Base-by-base conservation (phyloP, 2,888 invertebrate genomes). In the Subacronicta megacephala region DNA sequence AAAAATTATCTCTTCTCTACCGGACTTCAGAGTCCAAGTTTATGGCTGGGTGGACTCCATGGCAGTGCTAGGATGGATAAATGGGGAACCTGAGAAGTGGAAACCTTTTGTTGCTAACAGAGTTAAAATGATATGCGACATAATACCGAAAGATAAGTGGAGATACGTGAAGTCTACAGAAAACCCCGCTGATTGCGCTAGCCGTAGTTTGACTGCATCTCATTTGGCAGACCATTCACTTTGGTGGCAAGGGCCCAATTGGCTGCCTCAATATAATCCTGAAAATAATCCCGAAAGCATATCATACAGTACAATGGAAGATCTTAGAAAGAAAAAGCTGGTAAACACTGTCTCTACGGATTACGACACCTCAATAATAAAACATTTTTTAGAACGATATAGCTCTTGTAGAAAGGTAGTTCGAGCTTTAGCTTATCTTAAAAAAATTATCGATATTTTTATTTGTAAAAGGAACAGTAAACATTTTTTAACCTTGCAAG, bases 121-220 rank as follows among this genome's bases (percentile, higher is more conserved):
- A 37, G 38, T 38, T 6, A 43, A 10, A 18, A 40, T 31, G n/a
- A n/a, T n/a, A n/a, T 18, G 17, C 10, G 46, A 16, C 12, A 35
- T 51, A 3, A 51, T 51, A 7, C 42, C 51, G 5, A 16, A 18
- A 16, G 7, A 26, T 12, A 5, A 23, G 6, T 50, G 50, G 50
- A 17, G 41, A 3, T 50, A 50, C 10, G 35, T 50, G 0, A 50
- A 50, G n/a, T 50, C 50, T 3, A 23, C 33, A 10, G 41, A 50
- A 33, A 50, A 50, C 20, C 50, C 50, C 20, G 50, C 50, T 6
- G 50, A 50, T 20, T 50, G 50, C 16, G 50, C 50, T 5, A 50
- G 50, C 41, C 17, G 50, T n/a, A 18, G 50, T 15, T 18, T 41
- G 6, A 12, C 50, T 7, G 35, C 35, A 0, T 9, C 13, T 3